Evolutionary conservation across 2,888 invertebrate species (phyloP).

Genomic region (Parascotia fuliginaria): DNA sequence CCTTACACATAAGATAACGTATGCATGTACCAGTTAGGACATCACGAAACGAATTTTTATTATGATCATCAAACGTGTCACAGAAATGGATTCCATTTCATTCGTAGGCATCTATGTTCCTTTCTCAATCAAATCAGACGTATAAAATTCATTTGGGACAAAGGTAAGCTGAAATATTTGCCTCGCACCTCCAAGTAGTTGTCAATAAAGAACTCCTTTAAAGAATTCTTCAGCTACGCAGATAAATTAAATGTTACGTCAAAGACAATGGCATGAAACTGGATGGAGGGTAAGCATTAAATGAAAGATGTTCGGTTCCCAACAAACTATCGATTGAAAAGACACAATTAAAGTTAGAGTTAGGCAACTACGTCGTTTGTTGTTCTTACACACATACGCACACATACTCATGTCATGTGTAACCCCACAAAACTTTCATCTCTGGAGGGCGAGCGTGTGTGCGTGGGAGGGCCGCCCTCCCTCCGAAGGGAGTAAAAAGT

Average conservation of each 20-base stretch:
- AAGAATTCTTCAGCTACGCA: constrained; percentile 33
- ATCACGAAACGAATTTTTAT: too few relatives aligned
- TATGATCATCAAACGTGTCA: too few relatives aligned
- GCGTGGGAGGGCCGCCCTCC: constrained; percentile 66
- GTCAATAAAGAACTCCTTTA: constrained; percentile 41
- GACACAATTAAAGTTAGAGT: constrained; percentile 85
- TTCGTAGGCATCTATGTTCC: neutral
- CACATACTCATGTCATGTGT: too few relatives aligned
- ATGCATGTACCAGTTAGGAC: too few relatives aligned
- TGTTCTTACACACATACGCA: constrained; percentile 78
- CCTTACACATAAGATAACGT: too few relatives aligned
- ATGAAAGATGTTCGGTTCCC: constrained; percentile 61
- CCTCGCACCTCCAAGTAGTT: constrained; percentile 10
- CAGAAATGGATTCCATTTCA: neutral
- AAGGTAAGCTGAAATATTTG: constrained; percentile 13
- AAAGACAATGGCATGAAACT: constrained; percentile 47
- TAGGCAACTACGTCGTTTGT: constrained; percentile 82
- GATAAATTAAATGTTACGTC: constrained; percentile 48
- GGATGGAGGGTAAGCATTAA: constrained; percentile 51
- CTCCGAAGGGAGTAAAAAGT: constrained; percentile 83
- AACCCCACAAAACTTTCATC: constrained; percentile 85
- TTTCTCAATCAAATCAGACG: constrained; percentile 4
- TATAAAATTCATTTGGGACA: constrained; percentile 9
- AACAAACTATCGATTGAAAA: constrained; percentile 83
- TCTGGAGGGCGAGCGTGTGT: constrained; percentile 69